Percentiles rank a stretch among this genome's conserved stretches.
These are phyloP conservation scores for Parnassius glacialis DNA, from an alignment of 2,888 invertebrate genomes.

Conservation along the genomic window DNA sequence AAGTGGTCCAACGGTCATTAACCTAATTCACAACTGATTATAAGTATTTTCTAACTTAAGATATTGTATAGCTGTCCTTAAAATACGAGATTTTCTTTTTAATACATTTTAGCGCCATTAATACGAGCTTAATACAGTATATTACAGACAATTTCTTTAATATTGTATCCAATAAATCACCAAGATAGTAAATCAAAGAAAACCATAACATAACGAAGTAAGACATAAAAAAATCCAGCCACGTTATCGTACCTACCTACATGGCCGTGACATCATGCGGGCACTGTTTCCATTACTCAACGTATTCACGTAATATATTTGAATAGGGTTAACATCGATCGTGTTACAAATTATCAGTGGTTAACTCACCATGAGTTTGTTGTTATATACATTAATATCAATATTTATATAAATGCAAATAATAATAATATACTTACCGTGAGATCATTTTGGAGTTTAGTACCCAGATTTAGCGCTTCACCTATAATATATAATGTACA, in stretches of 20 bases:
- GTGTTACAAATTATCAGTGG: conserved; percentile 12
- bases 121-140: no score
- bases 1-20: not conserved
- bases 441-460: no score
- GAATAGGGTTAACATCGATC: conserved; percentile 6
- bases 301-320: conserved; percentile 15
- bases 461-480: no score
- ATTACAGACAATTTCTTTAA: not conserved
- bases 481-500: no score
- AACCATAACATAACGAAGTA: conserved; percentile 22
- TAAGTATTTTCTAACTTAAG: not conserved
- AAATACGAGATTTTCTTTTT: no score
- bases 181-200: conserved; percentile 27
- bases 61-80: not conserved
- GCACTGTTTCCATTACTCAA: conserved; percentile 49
- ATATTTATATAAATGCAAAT: no score
- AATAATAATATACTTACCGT: no score
- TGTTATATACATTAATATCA: no score
- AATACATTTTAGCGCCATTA: no score
- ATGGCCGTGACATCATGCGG: conserved; percentile 59
- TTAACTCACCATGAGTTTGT: conserved; percentile 10
- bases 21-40: conserved; percentile 11
- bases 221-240: conserved; percentile 41
- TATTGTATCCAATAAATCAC: not conserved
- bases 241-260: conserved; percentile 44